These are phyloP conservation scores for Esox masquinongy DNA, from an alignment of 2,797 vertebrate species.

Conservation along the genomic window DNA sequence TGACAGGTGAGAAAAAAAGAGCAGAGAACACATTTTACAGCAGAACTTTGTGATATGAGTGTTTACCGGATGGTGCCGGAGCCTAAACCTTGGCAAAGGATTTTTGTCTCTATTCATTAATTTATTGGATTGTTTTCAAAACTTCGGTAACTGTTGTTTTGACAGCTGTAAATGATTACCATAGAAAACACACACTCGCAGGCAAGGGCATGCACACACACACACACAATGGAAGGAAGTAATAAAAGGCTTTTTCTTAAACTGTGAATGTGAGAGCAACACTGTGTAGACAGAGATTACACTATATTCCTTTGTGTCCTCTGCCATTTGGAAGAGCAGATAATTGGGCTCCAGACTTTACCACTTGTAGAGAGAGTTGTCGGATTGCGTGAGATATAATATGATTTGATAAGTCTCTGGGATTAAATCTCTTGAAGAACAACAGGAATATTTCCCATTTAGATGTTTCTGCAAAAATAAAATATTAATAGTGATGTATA, in stretches of 20 bases:
- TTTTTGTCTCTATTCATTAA: conserved; percentile 54
- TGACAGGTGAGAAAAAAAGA: background rate
- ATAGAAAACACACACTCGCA: conserved; percentile 47
- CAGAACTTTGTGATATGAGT: conserved; percentile 15
- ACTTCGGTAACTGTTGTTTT: conserved; percentile 60
- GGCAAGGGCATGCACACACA: background rate
- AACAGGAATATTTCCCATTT: background rate
- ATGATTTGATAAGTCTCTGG: background rate
- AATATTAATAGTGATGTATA: too few species aligned
- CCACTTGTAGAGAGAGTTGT: background rate
- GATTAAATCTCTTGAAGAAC: background rate
- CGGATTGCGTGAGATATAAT: background rate
- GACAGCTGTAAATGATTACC: conserved; percentile 72
- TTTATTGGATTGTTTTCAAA: conserved; percentile 70
- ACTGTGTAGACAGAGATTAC: conserved; percentile 33
- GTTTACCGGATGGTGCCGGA: conserved; percentile 32
- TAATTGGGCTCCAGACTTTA: conserved; percentile 55
- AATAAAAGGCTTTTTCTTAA: background rate
- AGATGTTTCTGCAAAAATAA: background rate
- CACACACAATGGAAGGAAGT: background rate
- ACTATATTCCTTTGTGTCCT: conserved; percentile 36
- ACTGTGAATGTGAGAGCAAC: conserved; percentile 32
- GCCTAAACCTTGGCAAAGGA: conserved; percentile 57
- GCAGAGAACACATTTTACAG: background rate
- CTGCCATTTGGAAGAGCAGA: conserved; percentile 55